Evolutionary conservation across 2,113 vertebrate genomes (phyloP).

Genomic region (Silurus glanis): DNA sequence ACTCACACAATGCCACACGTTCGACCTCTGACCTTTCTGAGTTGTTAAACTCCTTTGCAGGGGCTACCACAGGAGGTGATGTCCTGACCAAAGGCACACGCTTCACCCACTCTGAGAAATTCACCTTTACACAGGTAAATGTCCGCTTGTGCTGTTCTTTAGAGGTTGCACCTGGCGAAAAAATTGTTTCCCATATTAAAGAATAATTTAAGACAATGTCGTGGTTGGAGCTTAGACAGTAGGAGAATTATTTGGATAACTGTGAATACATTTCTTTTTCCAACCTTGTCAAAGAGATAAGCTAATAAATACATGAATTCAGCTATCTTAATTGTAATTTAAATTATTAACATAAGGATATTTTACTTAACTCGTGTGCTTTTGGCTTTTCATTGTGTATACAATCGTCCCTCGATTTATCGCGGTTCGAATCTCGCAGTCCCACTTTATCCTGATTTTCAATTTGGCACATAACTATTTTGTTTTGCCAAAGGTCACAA

Average conservation of each 20-base stretch:
- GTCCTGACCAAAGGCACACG: slow-evolving; percentile 80
- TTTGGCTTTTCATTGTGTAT: neutral
- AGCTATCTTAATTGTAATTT: neutral
- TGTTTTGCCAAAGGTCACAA: too few relatives aligned
- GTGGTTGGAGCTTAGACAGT: neutral
- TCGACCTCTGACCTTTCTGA: slow-evolving; percentile 75
- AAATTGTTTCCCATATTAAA: neutral
- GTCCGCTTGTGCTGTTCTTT: neutral
- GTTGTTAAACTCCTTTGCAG: slow-evolving; percentile 75
- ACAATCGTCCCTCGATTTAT: too few relatives aligned
- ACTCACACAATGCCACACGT: slow-evolving; percentile 53
- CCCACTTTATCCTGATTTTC: too few relatives aligned
- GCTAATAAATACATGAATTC: neutral
- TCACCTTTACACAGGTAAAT: slow-evolving; percentile 81
- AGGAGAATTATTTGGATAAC: neutral
- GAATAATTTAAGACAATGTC: neutral
- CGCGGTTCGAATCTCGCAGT: too few relatives aligned
- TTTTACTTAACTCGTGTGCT: neutral
- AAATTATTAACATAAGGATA: neutral
- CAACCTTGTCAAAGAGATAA: neutral
- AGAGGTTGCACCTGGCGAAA: neutral
- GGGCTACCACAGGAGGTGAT: slow-evolving; percentile 56
- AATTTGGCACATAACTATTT: too few relatives aligned
- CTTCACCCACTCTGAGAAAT: slow-evolving; percentile 86
- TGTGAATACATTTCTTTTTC: neutral